Evolutionary conservation across 2,113 vertebrate species (phyloP).

Genomic region (Strix uralensis): DNA sequence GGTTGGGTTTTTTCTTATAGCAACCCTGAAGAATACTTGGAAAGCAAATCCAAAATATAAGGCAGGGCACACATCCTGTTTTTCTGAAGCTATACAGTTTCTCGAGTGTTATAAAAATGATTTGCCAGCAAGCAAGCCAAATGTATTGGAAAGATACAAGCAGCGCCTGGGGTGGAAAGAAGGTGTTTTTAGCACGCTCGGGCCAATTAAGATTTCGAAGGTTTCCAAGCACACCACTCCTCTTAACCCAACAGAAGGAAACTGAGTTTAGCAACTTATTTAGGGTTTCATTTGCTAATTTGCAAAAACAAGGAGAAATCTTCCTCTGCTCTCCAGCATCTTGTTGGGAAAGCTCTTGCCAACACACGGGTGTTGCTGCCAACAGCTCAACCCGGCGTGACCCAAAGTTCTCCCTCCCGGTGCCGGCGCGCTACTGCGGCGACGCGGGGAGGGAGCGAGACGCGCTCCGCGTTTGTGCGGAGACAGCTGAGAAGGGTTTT

Average conservation of each 20-base stretch:
- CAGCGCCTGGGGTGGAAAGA: not conserved
- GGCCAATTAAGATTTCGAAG: conserved; percentile 1
- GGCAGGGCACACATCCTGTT: conserved; percentile 15
- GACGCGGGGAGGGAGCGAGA: not conserved
- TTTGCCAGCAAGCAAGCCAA: not conserved
- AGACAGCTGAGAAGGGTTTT: not conserved
- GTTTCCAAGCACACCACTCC: conserved; percentile 28
- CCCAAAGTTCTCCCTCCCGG: conserved; percentile 5
- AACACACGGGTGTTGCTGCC: not conserved
- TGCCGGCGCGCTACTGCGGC: not conserved
- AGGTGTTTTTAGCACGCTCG: not conserved
- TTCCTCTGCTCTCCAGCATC: conserved; percentile 20
- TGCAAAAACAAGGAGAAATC: conserved; percentile 50
- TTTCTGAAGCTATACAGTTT: not conserved
- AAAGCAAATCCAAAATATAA: not conserved
- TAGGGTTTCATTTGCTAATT: conserved; percentile 50
- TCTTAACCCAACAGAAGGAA: conserved; percentile 42
- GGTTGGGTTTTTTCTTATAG: not conserved
- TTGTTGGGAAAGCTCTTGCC: conserved; percentile 33
- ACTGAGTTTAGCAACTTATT: conserved; percentile 43
- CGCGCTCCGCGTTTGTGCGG: rapidly evolving
- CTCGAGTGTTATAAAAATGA: conserved; percentile 4
- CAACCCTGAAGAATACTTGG: not conserved
- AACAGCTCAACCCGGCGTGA: conserved; percentile 22
- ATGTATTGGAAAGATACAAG: not conserved